These are phyloP conservation scores for Spisula subtruncata DNA, from an alignment of 2,888 invertebrate genomes.

Conservation along the genomic window DNA sequence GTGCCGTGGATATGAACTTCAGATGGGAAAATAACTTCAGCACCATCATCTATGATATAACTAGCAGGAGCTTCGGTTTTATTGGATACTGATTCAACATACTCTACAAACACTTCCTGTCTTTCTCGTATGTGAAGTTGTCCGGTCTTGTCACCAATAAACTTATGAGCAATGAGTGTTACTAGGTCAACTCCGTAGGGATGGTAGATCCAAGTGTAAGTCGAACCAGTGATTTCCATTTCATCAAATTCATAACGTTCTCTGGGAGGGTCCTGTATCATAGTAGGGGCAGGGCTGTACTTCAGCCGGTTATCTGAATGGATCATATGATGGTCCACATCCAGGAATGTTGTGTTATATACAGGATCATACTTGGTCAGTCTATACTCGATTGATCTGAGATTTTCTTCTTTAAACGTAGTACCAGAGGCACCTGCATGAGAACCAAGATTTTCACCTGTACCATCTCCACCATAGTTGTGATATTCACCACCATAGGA, in stretches of 20 bases:
- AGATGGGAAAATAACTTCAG: slow-evolving; percentile 78
- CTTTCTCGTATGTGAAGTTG: slow-evolving; percentile 74
- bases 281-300: slow-evolving; percentile 76
- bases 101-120: slow-evolving; percentile 79
- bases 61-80: slow-evolving; percentile 81
- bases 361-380: slow-evolving; percentile 79
- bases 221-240: slow-evolving; percentile 78
- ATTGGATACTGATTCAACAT: slow-evolving; percentile 78
- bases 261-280: slow-evolving; percentile 75
- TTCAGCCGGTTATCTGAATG: slow-evolving; percentile 76
- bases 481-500: slow-evolving; percentile 79
- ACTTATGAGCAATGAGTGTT: slow-evolving; percentile 74
- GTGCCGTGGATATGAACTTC: slow-evolving; percentile 82
- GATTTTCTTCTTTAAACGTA: slow-evolving; percentile 80
- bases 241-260: slow-evolving; percentile 79
- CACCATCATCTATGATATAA: slow-evolving; percentile 77
- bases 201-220: slow-evolving; percentile 77
- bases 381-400: slow-evolving; percentile 78
- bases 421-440: slow-evolving; percentile 82
- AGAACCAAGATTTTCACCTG: slow-evolving; percentile 55
- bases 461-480: slow-evolving; percentile 79
- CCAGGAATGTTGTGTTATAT: slow-evolving; percentile 78
- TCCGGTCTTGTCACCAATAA: slow-evolving; percentile 82
- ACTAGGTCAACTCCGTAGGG: slow-evolving; percentile 68
- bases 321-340: slow-evolving; percentile 78